phyloP scores from a whole-genome alignment of 2,113 vertebrate genomes.

The Apistogramma diplotaenia region DNA sequence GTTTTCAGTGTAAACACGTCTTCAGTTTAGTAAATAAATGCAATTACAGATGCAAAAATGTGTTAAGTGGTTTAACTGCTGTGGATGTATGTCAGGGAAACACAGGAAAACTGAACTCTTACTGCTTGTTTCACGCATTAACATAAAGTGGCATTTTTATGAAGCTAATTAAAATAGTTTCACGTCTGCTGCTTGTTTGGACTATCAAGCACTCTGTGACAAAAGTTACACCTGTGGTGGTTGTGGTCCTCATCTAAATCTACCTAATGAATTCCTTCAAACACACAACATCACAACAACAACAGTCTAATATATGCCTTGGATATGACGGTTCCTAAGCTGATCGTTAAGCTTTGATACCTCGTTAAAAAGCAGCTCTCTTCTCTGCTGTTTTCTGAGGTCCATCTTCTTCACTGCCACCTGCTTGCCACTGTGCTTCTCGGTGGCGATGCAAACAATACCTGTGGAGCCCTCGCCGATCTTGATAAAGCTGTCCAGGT shows the following conservation, averaged over 20 bases:
- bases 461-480: slow-evolving; percentile 98
- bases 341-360: slow-evolving; percentile 62
- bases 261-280: not conserved
- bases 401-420: slow-evolving; percentile 99
- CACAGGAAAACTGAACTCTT: not conserved
- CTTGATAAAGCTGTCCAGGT: slow-evolving; percentile 98
- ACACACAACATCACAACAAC: not conserved
- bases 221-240: not conserved
- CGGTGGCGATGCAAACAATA: slow-evolving; percentile 96
- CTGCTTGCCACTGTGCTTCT: slow-evolving; percentile 96
- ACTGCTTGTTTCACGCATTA: not conserved
- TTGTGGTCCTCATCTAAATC: not conserved
- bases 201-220: not conserved
- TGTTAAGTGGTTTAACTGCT: slow-evolving; percentile 13
- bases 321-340: not conserved
- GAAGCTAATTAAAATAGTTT: not conserved
- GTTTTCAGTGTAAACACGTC: not conserved
- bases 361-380: slow-evolving; percentile 98
- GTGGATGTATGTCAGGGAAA: not conserved
- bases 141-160: slow-evolving; percentile 11
- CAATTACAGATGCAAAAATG: slow-evolving; percentile 19
- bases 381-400: slow-evolving; percentile 94
- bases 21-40: slow-evolving; percentile 16
- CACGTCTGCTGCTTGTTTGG: slow-evolving; percentile 4
- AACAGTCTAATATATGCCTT: not conserved